Evolutionary conservation across 2,888 invertebrate species (phyloP).

Genomic region (Athetis lepigone): DNA sequence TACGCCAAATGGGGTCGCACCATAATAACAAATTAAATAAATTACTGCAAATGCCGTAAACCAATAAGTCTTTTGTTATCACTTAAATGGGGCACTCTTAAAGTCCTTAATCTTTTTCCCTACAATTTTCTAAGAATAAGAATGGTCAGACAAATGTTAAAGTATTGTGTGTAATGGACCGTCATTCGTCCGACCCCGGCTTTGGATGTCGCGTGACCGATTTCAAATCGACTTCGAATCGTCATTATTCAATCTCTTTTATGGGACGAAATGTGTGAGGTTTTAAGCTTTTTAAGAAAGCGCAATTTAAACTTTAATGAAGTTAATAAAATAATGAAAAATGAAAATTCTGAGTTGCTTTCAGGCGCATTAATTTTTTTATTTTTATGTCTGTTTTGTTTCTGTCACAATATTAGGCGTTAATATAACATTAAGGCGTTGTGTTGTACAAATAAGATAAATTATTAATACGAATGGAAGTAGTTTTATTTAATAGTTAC

Average conservation of each 20-base stretch:
- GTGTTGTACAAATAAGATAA: too few relatives aligned
- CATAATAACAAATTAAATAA: too few relatives aligned
- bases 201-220: slow-evolving; percentile 21
- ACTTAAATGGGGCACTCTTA: slow-evolving; percentile 1
- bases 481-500: too few relatives aligned
- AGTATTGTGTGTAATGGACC: slow-evolving; percentile 35
- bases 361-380: too few relatives aligned
- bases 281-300: background rate
- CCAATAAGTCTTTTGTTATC: slow-evolving; percentile 1
- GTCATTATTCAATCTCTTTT: slow-evolving; percentile 25
- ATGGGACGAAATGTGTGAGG: background rate
- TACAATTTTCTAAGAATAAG: background rate
- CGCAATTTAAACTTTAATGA: background rate
- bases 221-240: slow-evolving; percentile 25
- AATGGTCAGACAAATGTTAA: slow-evolving; percentile 44
- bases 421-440: too few relatives aligned
- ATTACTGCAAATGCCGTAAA: too few relatives aligned
- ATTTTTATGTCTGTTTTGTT: too few relatives aligned
- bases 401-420: too few relatives aligned
- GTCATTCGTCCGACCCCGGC: slow-evolving; percentile 1
- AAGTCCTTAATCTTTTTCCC: background rate
- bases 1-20: too few relatives aligned
- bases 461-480: too few relatives aligned
- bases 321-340: background rate
- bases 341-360: too few relatives aligned